phyloP scores from a whole-genome alignment of 64 coral and sea anemone genomes.

The Porites lutea region DNA sequence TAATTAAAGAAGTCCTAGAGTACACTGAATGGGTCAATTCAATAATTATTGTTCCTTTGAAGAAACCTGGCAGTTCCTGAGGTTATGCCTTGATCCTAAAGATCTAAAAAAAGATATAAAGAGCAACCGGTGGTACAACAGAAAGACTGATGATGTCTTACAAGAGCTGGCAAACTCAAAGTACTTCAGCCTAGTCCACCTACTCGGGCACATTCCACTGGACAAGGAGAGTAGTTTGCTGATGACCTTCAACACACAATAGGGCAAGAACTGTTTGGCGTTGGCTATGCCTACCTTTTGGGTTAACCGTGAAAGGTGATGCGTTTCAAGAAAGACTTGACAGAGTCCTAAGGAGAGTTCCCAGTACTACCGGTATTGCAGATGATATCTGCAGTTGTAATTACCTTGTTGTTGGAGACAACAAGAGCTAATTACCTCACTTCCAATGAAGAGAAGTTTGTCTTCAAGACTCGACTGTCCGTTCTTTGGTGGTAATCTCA shows the following conservation, averaged over 20 bases:
- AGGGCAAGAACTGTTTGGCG: neutral
- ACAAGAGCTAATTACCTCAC: slow-evolving; percentile 55
- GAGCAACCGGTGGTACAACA: slow-evolving; percentile 4
- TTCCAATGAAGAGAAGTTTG: slow-evolving; percentile 53
- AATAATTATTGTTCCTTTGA: slow-evolving; percentile 3
- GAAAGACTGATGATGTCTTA: slow-evolving; percentile 2
- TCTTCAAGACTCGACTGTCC: slow-evolving; percentile 32
- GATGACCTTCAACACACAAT: slow-evolving; percentile 14
- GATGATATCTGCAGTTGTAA: slow-evolving; percentile 12
- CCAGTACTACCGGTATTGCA: neutral
- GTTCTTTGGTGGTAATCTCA: slow-evolving; percentile 62
- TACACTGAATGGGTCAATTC: slow-evolving; percentile 21
- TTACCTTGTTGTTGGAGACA: slow-evolving; percentile 23
- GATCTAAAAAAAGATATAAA: slow-evolving; percentile 38
- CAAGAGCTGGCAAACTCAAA: neutral
- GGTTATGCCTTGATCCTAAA: slow-evolving; percentile 27
- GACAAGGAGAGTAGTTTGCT: neutral
- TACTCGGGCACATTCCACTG: neutral
- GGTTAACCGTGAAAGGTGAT: neutral
- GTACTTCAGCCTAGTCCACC: slow-evolving; percentile 3
- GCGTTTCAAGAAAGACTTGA: slow-evolving; percentile 22
- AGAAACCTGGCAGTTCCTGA: slow-evolving; percentile 24
- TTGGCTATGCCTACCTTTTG: slow-evolving; percentile 16
- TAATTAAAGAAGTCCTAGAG: slow-evolving; percentile 25
- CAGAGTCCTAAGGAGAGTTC: slow-evolving; percentile 19